phyloP scores from a whole-genome alignment of 2,113 vertebrate species.

The Protobothrops flavoviridis region DNA sequence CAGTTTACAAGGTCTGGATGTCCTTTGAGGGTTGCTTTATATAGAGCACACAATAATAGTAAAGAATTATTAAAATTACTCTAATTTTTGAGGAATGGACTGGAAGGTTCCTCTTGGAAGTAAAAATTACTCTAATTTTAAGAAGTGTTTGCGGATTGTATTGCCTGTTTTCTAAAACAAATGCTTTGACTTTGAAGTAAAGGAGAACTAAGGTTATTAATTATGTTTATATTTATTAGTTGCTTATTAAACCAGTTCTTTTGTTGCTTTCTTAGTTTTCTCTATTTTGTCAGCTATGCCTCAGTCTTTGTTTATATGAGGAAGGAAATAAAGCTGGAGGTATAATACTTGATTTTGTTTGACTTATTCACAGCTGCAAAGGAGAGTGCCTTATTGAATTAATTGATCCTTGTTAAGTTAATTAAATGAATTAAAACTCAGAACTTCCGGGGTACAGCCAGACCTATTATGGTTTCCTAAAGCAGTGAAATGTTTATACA shows the following conservation, averaged over 20 bases:
- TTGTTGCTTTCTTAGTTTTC: not conserved
- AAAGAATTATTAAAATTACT: not conserved
- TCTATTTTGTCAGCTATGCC: not conserved
- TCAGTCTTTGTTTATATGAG: not conserved
- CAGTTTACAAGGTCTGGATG: not conserved
- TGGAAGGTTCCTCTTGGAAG: no score
- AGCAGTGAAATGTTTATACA: not conserved
- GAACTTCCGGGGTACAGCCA: not conserved
- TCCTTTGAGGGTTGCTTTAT: not conserved
- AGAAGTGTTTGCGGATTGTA: not conserved
- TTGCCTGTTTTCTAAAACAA: not conserved
- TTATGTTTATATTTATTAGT: not conserved
- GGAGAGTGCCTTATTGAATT: not conserved
- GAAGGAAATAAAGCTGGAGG: not conserved
- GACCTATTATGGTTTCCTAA: not conserved
- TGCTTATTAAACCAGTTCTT: not conserved
- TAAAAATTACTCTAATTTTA: not conserved
- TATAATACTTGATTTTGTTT: not conserved
- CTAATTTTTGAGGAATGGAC: not conserved
- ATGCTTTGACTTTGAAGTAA: not conserved
- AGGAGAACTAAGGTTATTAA: not conserved
- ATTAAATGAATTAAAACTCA: not conserved
- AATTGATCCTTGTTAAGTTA: not conserved
- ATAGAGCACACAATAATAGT: not conserved
- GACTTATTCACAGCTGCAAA: not conserved